Conservation (phyloP, 1,140 invertebrate species). For the Meteorus sp. region DNA sequence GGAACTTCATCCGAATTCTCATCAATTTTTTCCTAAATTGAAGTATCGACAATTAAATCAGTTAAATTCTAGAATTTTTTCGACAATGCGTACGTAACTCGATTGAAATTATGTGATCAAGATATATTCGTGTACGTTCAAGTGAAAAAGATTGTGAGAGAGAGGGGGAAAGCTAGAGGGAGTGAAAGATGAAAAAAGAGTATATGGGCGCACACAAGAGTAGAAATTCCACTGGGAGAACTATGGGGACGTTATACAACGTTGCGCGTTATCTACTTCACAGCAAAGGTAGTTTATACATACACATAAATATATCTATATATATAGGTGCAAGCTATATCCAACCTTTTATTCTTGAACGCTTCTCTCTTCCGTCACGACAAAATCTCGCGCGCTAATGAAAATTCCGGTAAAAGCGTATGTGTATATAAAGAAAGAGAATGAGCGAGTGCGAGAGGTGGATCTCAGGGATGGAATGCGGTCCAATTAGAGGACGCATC, state of each 20-base stretch:
- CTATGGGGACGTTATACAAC: constrained; percentile 5
- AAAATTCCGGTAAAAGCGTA: constrained; percentile 51
- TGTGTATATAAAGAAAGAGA: constrained; percentile 8
- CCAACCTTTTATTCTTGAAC: constrained; percentile 15
- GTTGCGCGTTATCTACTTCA: constrained; percentile 21
- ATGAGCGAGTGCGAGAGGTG: no score
- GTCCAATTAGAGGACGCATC: constrained; percentile 50
- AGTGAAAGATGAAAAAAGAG: not conserved
- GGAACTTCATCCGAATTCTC: no score
- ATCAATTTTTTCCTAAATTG: no score
- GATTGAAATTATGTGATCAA: constrained; percentile 34
- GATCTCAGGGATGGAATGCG: constrained; percentile 44
- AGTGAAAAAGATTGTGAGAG: no score
- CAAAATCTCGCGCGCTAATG: constrained; percentile 52
- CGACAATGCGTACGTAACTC: constrained; percentile 8
- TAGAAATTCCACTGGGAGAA: constrained; percentile 21
- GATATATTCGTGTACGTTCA: constrained; percentile 15
- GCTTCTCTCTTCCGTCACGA: constrained; percentile 46
- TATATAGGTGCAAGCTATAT: constrained; percentile 23
- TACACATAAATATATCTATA: constrained; percentile 8
- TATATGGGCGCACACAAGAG: no score
- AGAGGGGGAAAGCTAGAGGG: no score
- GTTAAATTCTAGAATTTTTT: no score
- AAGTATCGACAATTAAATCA: no score
- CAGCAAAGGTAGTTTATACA: no score